Conservation (phyloP, 37 sponge, comb jelly and placozoan genomes). For the Amphimedon queenslandica region DNA sequence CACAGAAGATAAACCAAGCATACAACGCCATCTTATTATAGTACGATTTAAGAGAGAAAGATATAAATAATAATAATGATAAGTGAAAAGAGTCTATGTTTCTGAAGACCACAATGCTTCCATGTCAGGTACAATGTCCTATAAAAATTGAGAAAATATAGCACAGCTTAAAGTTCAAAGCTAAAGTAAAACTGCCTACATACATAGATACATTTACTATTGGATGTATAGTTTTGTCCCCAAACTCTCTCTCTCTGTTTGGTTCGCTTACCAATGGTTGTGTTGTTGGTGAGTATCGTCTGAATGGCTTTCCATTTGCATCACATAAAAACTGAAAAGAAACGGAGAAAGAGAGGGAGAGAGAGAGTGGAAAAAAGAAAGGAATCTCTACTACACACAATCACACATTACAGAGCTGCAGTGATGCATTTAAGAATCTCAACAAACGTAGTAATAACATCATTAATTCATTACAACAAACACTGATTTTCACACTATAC, state of each 20-base stretch:
- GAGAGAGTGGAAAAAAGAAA: neutral
- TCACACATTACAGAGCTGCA: slow-evolving; percentile 8
- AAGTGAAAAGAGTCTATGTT: neutral
- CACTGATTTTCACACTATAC: slow-evolving; percentile 23
- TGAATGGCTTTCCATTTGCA: slow-evolving; percentile 67
- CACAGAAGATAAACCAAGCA: no score
- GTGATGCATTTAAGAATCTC: neutral
- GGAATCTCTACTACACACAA: slow-evolving; percentile 8
- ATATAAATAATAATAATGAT: neutral
- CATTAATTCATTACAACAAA: no score
- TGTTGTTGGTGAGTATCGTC: slow-evolving; percentile 68
- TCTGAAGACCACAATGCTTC: slow-evolving; percentile 10
- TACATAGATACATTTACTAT: neutral
- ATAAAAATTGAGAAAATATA: neutral
- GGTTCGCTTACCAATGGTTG: slow-evolving; percentile 41
- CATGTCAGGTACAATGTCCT: slow-evolving; percentile 58
- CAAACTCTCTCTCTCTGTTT: no score
- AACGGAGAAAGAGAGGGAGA: neutral
- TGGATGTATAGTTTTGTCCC: no score
- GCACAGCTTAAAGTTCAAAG: no score
- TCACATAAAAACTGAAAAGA: slow-evolving; percentile 75
- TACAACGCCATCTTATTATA: no score
- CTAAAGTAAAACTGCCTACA: neutral
- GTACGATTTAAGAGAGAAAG: no score
- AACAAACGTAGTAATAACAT: no score